Base-by-base conservation (phyloP, 2,888 invertebrate species). In the Hypena proboscidalis region DNA sequence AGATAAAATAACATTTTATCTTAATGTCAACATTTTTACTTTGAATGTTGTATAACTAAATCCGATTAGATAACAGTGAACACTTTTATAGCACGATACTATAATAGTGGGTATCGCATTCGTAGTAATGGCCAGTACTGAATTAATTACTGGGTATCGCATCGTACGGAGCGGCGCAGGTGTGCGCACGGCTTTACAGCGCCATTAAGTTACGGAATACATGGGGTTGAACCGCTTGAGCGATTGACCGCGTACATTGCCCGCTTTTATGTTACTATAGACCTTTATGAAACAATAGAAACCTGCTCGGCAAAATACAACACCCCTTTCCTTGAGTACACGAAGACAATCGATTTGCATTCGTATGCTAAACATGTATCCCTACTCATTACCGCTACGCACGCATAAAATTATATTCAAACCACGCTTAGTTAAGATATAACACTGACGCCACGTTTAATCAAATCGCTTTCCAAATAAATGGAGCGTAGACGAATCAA, bases 401-500 rank as follows among this genome's bases (percentile, higher is more conserved):
- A 61, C 57, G 68, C 60, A 69, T 68, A 64, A 67, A 70, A 75
- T 77, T 74, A 77, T 77, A 77, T 72, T 68, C 67, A 45, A 74
- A 70, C 66, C 71, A 74, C 75, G 77, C 71, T 74, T 72, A 76
- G 71, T 74, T 70, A 68, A 79, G 73, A 80, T 72, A 78, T 71
- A 79, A 76, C 74, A 59, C 62, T 75, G 76, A 77, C 71, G 70
- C 70, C 69, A 69, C 70, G 70, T 74, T 82, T 83, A 84, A 84
- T 87, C 83, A 83, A 88, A 84, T 84, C 77, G 80, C 80, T 83
- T 80, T 77, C 72, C 74, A 71, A 84, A 85, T 80, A 86, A 88
- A 87, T 85, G 81, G 79, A 82, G 80, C 83, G 77, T 72, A 78
- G 81, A 83, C 78, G 77, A 86, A 88, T 86, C 80, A 84, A 85